A percentile compares a stretch with the other conserved stretches of the same genome.
Conservation (phyloP, 2,888 invertebrate species). For the Epinotia nisella region DNA sequence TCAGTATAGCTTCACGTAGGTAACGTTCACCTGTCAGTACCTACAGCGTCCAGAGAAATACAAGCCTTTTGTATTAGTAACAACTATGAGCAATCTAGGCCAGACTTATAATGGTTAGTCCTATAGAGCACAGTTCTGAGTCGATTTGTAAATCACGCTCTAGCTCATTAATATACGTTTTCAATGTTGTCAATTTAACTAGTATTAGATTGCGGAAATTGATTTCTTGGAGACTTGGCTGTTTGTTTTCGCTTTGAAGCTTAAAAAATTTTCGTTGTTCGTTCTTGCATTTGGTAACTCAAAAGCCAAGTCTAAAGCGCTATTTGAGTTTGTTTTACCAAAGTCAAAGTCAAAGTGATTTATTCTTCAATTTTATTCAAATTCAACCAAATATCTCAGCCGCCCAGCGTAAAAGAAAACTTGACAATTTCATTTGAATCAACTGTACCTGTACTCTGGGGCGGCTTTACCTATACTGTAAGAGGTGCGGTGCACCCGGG, state of each 20-base stretch:
- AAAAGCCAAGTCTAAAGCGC: not conserved
- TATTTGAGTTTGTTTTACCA: not conserved
- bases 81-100: not conserved
- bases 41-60: not conserved
- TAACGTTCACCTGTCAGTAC: not conserved
- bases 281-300: not conserved
- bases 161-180: constrained; percentile 41
- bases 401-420: too few species aligned
- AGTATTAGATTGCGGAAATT: constrained; percentile 32
- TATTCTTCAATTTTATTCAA: too few species aligned
- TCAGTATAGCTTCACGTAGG: constrained; percentile 1
- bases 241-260: not conserved
- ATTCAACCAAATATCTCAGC: too few species aligned
- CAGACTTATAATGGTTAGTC: not conserved
- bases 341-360: too few species aligned
- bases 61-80: not conserved
- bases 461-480: too few species aligned
- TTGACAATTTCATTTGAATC: too few species aligned
- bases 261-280: not conserved
- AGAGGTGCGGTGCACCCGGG: too few species aligned
- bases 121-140: not conserved
- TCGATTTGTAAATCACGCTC: not conserved
- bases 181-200: constrained; percentile 41
- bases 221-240: constrained; percentile 7
- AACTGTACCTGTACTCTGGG: too few species aligned